Evolutionary conservation across 2,888 invertebrate genomes (phyloP).

Genomic region (Apocheima hispidaria): DNA sequence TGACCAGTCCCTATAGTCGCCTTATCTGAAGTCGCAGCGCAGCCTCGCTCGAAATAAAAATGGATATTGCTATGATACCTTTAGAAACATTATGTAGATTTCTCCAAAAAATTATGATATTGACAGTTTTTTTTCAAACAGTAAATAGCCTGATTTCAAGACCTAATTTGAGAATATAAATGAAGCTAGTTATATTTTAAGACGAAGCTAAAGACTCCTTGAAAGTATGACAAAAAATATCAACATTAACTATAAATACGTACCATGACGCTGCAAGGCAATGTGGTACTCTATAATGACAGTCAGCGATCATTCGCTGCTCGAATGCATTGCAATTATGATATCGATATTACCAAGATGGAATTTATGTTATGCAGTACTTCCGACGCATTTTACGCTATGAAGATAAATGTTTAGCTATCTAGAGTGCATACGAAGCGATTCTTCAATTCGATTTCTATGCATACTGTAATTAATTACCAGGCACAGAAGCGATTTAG

Average conservation of each 20-base stretch:
- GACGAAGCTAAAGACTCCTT: not conserved
- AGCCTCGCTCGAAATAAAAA: constrained; percentile 16
- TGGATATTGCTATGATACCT: constrained; percentile 22
- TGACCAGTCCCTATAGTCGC: constrained; percentile 13
- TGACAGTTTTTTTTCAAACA: not conserved
- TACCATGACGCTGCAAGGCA: constrained; percentile 9
- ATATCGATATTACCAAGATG: constrained; percentile 6
- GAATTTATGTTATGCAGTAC: constrained; percentile 12
- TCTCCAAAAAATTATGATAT: not conserved
- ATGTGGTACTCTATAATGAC: constrained; percentile 17
- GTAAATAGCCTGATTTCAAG: not conserved
- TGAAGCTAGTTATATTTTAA: not conserved
- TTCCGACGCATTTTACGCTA: not conserved
- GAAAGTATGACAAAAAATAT: not conserved
- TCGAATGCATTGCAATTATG: constrained; percentile 20
- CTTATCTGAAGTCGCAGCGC: constrained; percentile 31
- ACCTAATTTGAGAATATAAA: too few species aligned
- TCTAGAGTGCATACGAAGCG: not conserved
- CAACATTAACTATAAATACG: not conserved
- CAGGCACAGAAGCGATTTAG: not conserved
- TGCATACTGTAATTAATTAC: too few species aligned
- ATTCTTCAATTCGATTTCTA: not conserved
- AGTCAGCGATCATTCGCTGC: constrained; percentile 11
- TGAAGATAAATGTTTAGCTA: not conserved
- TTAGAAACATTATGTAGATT: constrained; percentile 3